Percentiles rank a stretch among this genome's conserved stretches.
These are phyloP conservation scores for Saxidomus purpurata DNA, from an alignment of 1,140 invertebrate species.

Conservation along the genomic window DNA sequence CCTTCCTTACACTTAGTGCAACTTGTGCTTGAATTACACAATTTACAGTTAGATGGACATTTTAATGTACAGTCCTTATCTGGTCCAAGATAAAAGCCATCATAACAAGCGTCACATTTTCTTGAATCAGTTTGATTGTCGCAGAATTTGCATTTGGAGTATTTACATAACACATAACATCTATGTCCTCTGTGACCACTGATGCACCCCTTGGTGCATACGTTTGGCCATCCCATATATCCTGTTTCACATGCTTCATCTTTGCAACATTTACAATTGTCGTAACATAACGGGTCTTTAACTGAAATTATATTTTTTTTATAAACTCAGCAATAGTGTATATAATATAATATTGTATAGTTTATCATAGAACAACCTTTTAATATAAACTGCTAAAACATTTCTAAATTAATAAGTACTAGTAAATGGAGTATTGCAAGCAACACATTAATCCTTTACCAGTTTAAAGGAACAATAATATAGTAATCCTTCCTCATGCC, in stretches of 20 bases:
- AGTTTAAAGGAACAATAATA: no score
- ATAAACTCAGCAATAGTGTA: no score
- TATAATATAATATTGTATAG: no score
- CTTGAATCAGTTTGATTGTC: not conserved
- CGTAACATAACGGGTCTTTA: no score
- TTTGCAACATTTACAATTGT: no score
- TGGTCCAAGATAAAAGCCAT: not conserved
- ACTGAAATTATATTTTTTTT: no score
- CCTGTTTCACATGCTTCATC: not conserved
- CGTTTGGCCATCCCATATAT: not conserved
- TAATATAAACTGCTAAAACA: no score
- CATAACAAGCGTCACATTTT: not conserved
- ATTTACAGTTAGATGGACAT: not conserved
- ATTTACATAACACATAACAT: not conserved
- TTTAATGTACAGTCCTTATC: not conserved
- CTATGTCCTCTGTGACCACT: not conserved
- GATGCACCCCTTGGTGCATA: not conserved
- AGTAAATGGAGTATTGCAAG: no score
- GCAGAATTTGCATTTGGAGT: not conserved
- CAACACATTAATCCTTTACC: no score
- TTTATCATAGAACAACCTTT: no score
- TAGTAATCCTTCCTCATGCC: no score
- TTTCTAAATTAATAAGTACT: no score
- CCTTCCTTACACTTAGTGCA: not conserved
- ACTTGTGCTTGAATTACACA: not conserved